Conservation (phyloP, 1,140 invertebrate genomes). For the Zaprionus vittiger region DNA sequence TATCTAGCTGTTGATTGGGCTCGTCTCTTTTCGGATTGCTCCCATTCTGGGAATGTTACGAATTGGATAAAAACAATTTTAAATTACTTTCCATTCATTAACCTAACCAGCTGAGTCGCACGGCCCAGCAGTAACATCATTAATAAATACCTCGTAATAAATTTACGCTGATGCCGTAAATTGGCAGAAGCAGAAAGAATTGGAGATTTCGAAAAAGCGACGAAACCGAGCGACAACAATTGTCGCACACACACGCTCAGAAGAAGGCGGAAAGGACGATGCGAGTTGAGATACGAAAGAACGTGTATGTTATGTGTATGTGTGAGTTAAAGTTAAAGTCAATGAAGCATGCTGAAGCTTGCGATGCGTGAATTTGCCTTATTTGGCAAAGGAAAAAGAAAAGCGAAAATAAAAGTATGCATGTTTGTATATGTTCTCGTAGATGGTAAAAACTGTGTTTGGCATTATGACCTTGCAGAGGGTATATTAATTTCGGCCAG, state of each 20-base stretch:
- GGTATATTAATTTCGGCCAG: no score
- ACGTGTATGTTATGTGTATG: slow-evolving; percentile 7
- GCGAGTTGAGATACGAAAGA: slow-evolving; percentile 1
- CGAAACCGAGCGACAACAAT: slow-evolving; percentile 50
- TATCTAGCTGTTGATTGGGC: background rate
- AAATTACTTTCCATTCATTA: slow-evolving; percentile 45
- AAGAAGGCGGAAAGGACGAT: slow-evolving; percentile 23
- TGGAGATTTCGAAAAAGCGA: slow-evolving; percentile 31
- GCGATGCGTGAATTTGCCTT: slow-evolving; percentile 68
- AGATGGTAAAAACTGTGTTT: slow-evolving; percentile 41
- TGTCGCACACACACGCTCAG: slow-evolving; percentile 17
- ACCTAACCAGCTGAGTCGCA: slow-evolving; percentile 23
- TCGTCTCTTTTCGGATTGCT: background rate
- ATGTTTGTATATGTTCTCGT: slow-evolving; percentile 16
- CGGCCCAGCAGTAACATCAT: slow-evolving; percentile 40
- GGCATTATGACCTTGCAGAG: slow-evolving; percentile 38
- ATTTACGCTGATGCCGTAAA: slow-evolving; percentile 69
- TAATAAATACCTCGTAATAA: slow-evolving; percentile 75
- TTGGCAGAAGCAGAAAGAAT: slow-evolving; percentile 44
- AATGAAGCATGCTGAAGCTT: slow-evolving; percentile 75
- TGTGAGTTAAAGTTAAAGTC: slow-evolving; percentile 62
- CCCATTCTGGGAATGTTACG: background rate
- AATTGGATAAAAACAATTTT: slow-evolving; percentile 34
- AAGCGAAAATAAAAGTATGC: slow-evolving; percentile 47
- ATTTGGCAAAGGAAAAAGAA: slow-evolving; percentile 32